These are phyloP conservation scores for Eospalax fontanierii DNA, from an alignment of 2,797 vertebrate species.

Conservation along the genomic window DNA sequence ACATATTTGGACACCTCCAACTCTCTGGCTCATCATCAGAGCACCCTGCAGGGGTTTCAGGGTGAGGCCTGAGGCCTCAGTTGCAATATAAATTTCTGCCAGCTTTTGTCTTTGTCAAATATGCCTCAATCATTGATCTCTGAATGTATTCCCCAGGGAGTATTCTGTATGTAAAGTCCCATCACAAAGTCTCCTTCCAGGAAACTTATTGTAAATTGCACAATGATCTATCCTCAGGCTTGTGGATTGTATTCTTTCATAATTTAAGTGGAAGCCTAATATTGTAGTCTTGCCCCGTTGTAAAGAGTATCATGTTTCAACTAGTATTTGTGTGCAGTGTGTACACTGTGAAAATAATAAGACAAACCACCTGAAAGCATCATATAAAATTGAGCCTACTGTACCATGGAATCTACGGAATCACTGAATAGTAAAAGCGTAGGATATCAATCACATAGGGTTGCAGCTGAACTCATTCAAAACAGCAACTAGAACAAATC, in stretches of 20 bases:
- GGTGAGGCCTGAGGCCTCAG: neutral
- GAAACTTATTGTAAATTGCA: neutral
- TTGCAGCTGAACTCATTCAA: constrained; percentile 78
- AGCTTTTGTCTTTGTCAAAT: neutral
- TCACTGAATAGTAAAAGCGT: constrained; percentile 74
- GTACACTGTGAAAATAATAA: constrained; percentile 9
- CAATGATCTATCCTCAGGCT: neutral
- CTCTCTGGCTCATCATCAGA: neutral
- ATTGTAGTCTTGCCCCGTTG: neutral
- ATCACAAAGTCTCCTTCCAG: neutral
- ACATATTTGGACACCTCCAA: neutral
- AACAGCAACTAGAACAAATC: constrained; percentile 81
- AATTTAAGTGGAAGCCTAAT: neutral
- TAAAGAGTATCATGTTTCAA: neutral
- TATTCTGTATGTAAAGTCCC: neutral
- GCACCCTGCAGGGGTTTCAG: neutral
- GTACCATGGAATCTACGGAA: constrained; percentile 73
- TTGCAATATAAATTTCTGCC: neutral
- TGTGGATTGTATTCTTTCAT: neutral
- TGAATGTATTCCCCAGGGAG: neutral
- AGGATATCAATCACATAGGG: constrained; percentile 64
- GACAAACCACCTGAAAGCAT: constrained; percentile 71
- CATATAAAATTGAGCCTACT: constrained; percentile 70
- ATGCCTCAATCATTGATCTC: neutral
- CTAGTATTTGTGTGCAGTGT: neutral